Evolutionary conservation across 1,140 invertebrate species (phyloP), one percentile per base, ranked within the genome.

Genomic region (Drosophila pectinifera): DNA sequence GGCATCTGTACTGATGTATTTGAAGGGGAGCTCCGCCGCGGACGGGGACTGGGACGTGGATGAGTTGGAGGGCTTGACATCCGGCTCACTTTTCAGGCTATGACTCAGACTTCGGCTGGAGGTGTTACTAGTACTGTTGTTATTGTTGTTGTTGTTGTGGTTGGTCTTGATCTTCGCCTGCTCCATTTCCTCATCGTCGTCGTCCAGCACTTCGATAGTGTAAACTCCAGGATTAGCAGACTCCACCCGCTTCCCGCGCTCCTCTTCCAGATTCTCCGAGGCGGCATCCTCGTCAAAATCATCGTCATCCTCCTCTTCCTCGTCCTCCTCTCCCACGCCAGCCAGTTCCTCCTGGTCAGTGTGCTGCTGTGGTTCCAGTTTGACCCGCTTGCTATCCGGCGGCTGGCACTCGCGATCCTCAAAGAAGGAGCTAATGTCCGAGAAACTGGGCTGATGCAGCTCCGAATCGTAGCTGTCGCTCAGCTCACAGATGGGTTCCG

Each of bases 251-350:
- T 78, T 78, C n/a, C 56, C 61, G 5, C 57, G 55, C 6, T 59
- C 75, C 43, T 83, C 74, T 22, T 72, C 69, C 16, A 79, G 59
- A 18, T 76, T 80, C 14, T 91, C 88, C 3, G 88, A 83, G 1
- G 83, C 88, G 0, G 88, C 88, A 68, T 91, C 88, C 61, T 91
- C 88, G 13, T 91, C 88, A 28, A 91, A 91, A 55, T 91, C 83
- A 46, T 91, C 88, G 41, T 91, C 88, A 38, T 81, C 78, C 24
- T 80, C 73, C 24, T 90, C 79, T 0, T 70, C 63, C 10, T 79
- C 69, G 18, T 51, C 49, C 20, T 78, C 67, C 36, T 31, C 39
- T 13, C 22, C 18, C 11, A n/a, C 51, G 10, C 54, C 51, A 13
- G 34, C 0, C 56, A 58, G 22, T 46, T 59, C 49, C 36, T 65